A percentile compares a stretch with the other conserved stretches of the same genome.
Conservation (phyloP, 2,113 vertebrate species). For the crab-eating macaque (Macaca fascicularis) region T2T-MFA8v1.1 NC_088379.1:103708501-103709000, state of each 20-base stretch:
- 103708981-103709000: too few relatives aligned
- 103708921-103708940: not conserved
- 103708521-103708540: not conserved
- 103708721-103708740: not conserved
- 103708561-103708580: constrained; percentile 35
- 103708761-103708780: not conserved
- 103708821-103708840: not conserved
- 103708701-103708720: not conserved
- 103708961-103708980: too few relatives aligned
- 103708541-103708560: not conserved
- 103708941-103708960: too few relatives aligned
- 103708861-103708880: not conserved
- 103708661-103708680: not conserved
- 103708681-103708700: constrained; percentile 29
- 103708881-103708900: not conserved
- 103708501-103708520: not conserved
- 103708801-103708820: not conserved
- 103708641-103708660: not conserved
- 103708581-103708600: not conserved
- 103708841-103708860: not conserved
- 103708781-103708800: not conserved
- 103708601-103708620: not conserved
- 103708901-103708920: not conserved
- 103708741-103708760: not conserved
- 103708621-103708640: not conserved